phyloP scores from a whole-genome alignment of 1,140 invertebrate genomes.

The Saccostrea cuccullata region DNA sequence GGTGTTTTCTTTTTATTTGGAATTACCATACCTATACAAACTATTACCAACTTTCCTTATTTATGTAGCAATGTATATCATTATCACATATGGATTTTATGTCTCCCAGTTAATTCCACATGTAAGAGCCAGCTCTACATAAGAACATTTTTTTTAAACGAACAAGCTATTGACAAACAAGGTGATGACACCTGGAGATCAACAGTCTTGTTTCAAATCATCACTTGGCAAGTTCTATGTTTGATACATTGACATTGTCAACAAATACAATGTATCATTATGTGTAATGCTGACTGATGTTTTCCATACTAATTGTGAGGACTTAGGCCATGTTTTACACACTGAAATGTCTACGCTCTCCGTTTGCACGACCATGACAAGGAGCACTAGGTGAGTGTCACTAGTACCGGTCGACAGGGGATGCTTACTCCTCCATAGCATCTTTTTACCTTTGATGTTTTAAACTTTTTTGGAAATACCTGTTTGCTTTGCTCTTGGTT shows the following conservation, averaged over 20 bases:
- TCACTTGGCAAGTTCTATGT: background rate
- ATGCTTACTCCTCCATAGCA: too few relatives aligned
- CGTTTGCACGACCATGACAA: too few relatives aligned
- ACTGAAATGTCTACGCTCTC: background rate
- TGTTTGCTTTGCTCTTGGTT: too few relatives aligned
- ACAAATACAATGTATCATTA: background rate
- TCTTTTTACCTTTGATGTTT: too few relatives aligned
- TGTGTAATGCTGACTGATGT: background rate
- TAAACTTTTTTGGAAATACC: too few relatives aligned
- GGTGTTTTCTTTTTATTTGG: too few relatives aligned
- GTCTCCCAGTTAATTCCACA: background rate
- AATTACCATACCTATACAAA: too few relatives aligned
- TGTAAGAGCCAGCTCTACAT: background rate
- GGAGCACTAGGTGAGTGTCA: too few relatives aligned
- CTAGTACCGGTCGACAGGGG: too few relatives aligned
- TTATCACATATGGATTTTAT: background rate
- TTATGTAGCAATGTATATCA: background rate
- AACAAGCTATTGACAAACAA: conserved; percentile 12
- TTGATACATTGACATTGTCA: background rate
- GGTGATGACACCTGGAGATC: background rate
- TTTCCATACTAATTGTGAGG: conserved; percentile 11
- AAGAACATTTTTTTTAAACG: background rate
- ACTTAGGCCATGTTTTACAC: background rate
- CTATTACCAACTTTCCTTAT: too few relatives aligned
- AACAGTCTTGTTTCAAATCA: background rate